Evolutionary conservation across 53 echinoderm and acorn worm genomes (phyloP).

Genomic region (Paracentrotus lividus): DNA sequence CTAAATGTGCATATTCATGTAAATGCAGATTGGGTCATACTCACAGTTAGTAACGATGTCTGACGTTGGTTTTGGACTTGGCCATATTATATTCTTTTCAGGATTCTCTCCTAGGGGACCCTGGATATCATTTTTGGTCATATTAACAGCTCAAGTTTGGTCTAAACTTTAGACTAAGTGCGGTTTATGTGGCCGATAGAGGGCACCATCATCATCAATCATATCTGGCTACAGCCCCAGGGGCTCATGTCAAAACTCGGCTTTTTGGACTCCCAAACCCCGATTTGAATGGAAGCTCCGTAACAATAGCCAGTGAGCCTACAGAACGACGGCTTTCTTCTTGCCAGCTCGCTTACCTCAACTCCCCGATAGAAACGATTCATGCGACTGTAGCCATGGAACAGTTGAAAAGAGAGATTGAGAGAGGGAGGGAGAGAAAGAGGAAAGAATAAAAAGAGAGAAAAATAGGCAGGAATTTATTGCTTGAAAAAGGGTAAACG

Average conservation of each 20-base stretch:
- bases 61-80: background rate
- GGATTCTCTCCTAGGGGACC: background rate
- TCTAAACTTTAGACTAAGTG: constrained; percentile 26
- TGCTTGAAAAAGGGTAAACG: constrained; percentile 71
- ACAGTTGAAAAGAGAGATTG: constrained; percentile 5
- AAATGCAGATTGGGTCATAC: too few species aligned
- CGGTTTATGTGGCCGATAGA: constrained; percentile 57
- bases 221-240: constrained; percentile 32
- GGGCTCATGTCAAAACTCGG: constrained; percentile 60
- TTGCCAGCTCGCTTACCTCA: constrained; percentile 58
- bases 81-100: background rate
- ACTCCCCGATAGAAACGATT: constrained; percentile 26
- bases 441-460: constrained; percentile 51
- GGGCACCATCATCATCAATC: constrained; percentile 74
- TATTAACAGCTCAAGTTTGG: constrained; percentile 21
- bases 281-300: constrained; percentile 59
- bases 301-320: constrained; percentile 70
- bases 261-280: constrained; percentile 51
- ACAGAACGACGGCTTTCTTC: constrained; percentile 51
- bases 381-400: constrained; percentile 67
- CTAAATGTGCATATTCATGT: too few species aligned
- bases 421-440: constrained; percentile 24
- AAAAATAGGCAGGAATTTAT: constrained; percentile 67
- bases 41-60: too few species aligned
- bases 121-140: constrained; percentile 35